These are phyloP conservation scores for Prunella fulvescens DNA, from an alignment of 2,113 vertebrate species.

Conservation along the genomic window DNA sequence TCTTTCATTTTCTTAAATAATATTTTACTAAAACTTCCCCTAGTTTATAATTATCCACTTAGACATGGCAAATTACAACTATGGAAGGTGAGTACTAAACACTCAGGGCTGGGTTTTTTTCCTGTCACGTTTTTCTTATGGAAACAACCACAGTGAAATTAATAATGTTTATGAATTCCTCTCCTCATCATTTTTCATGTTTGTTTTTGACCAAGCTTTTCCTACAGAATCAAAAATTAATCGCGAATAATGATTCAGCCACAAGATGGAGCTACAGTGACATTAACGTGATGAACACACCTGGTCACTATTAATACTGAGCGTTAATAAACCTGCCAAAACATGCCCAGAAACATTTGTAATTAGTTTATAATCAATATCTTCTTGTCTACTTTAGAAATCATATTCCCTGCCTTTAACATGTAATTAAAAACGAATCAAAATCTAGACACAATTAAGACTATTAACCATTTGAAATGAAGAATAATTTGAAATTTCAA, in stretches of 20 bases:
- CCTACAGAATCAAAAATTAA: background rate
- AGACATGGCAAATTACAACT: background rate
- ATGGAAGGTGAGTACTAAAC: background rate
- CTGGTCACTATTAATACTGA: background rate
- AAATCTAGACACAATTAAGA: background rate
- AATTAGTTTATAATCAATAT: background rate
- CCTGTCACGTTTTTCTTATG: background rate
- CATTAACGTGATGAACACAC: background rate
- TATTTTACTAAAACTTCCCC: background rate
- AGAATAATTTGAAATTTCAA: background rate
- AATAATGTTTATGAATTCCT: background rate
- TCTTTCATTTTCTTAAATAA: background rate
- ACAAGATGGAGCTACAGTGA: slow-evolving; percentile 42
- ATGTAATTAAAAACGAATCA: background rate
- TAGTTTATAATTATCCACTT: background rate
- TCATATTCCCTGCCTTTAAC: background rate
- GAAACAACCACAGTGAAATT: background rate
- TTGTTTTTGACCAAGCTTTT: background rate
- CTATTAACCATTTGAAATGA: background rate
- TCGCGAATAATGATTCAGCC: background rate
- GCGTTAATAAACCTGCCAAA: background rate
- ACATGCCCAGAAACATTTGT: background rate
- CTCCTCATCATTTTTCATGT: background rate
- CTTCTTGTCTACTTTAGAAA: background rate
- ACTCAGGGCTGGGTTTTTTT: background rate